These are phyloP conservation scores for Sapayoa aenigma DNA, from an alignment of 2,113 vertebrate genomes.

Conservation along the genomic window DNA sequence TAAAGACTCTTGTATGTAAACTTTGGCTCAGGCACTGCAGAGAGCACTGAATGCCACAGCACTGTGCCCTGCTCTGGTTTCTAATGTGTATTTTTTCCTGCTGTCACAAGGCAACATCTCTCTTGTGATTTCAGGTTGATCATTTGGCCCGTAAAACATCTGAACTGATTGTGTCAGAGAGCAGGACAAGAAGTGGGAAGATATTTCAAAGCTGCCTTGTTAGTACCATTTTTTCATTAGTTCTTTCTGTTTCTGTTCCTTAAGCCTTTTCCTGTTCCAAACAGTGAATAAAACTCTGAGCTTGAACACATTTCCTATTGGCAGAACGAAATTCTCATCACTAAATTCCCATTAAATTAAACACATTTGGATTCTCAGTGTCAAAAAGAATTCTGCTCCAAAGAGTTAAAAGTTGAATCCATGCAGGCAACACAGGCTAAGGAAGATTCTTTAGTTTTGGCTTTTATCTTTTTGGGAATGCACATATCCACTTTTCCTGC, in stretches of 20 bases:
- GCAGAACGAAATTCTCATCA: background rate
- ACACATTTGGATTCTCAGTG: background rate
- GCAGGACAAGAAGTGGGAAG: constrained; percentile 85
- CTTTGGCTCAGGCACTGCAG: background rate
- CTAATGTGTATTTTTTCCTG: background rate
- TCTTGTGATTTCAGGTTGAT: constrained; percentile 69
- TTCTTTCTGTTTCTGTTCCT: background rate
- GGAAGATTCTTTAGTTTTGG: background rate
- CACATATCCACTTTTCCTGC: background rate
- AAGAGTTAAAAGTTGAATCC: background rate
- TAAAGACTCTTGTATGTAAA: background rate
- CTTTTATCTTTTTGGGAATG: background rate
- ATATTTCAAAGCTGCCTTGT: constrained; percentile 72
- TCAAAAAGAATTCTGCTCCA: background rate
- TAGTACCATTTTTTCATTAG: background rate
- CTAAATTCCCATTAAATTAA: background rate
- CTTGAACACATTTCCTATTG: background rate
- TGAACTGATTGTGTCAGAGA: constrained; percentile 71
- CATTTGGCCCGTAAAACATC: constrained; percentile 75
- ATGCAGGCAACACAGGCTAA: background rate
- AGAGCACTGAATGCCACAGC: background rate
- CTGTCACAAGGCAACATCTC: background rate
- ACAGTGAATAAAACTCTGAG: background rate
- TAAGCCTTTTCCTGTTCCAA: background rate
- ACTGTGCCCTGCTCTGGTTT: background rate